Conservation (phyloP, 2,797 vertebrate genomes). For the Dermochelys coriacea region DNA sequence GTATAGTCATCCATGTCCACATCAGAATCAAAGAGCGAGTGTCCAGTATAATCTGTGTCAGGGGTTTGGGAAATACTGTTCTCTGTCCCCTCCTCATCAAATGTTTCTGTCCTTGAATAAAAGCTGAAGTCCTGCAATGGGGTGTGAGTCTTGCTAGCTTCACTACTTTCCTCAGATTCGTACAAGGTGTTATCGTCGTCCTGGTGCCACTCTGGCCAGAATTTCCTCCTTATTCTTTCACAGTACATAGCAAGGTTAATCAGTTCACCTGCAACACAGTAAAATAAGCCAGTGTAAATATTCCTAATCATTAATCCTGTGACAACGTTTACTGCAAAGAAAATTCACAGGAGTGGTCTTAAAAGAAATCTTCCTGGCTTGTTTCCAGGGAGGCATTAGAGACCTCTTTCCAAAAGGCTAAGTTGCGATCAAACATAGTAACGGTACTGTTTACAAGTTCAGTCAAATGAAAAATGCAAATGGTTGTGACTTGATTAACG, state of each 20-base stretch:
- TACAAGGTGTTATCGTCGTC: slow-evolving; percentile 92
- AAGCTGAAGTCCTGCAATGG: slow-evolving; percentile 90
- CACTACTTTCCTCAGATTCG: slow-evolving; percentile 89
- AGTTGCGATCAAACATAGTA: background rate
- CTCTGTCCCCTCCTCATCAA: slow-evolving; percentile 89
- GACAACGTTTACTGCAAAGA: background rate
- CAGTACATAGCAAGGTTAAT: slow-evolving; percentile 98
- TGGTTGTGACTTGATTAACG: background rate
- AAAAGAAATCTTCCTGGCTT: background rate
- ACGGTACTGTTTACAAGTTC: background rate
- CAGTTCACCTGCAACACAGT: slow-evolving; percentile 89
- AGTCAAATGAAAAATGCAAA: rapidly evolving
- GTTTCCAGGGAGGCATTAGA: background rate
- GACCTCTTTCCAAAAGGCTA: background rate
- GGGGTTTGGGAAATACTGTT: slow-evolving; percentile 91
- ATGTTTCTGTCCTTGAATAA: slow-evolving; percentile 96
- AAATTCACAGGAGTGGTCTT: background rate
- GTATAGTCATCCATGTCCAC: slow-evolving; percentile 93
- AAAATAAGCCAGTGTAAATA: background rate
- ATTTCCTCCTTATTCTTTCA: slow-evolving; percentile 94
- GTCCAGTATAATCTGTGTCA: slow-evolving; percentile 92
- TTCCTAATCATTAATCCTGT: background rate
- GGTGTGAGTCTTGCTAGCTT: slow-evolving; percentile 86
- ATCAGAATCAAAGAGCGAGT: slow-evolving; percentile 95
- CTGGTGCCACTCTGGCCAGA: slow-evolving; percentile 98